Percentiles rank a stretch among this genome's conserved stretches.
These are phyloP conservation scores for Catamblyrhynchus diadema DNA, from an alignment of 2,797 vertebrate species.

Conservation along the genomic window DNA sequence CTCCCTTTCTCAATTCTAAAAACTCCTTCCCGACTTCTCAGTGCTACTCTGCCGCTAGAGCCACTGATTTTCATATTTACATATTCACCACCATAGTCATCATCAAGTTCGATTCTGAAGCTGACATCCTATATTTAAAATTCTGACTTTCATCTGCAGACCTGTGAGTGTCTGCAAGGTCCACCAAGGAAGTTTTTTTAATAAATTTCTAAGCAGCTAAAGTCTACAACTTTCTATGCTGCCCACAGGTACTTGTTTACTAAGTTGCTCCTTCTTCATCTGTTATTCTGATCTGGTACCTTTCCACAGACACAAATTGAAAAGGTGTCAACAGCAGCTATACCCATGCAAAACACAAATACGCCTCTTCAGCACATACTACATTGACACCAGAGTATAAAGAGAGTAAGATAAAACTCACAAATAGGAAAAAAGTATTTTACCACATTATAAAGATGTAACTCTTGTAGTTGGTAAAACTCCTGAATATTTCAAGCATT, in stretches of 20 bases:
- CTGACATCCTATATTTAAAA: neutral
- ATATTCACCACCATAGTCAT: neutral
- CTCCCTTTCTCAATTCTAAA: neutral
- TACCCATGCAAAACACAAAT: neutral
- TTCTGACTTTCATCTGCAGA: neutral
- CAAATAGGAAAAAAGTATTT: neutral
- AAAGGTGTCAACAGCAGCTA: neutral
- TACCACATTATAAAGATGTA: neutral
- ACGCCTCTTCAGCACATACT: neutral
- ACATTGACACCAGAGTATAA: neutral
- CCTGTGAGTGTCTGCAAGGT: neutral
- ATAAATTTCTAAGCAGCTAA: neutral
- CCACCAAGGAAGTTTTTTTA: neutral
- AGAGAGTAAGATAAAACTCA: neutral
- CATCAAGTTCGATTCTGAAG: neutral
- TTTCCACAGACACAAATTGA: neutral
- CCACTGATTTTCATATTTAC: neutral
- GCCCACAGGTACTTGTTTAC: neutral
- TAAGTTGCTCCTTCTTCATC: neutral
- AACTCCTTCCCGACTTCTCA: neutral
- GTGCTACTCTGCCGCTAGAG: neutral
- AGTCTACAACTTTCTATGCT: neutral
- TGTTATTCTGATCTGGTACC: neutral
- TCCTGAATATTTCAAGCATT: neutral
- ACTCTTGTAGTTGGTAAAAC: neutral